These are phyloP conservation scores for Drosophila nigrodunni DNA, from an alignment of 1,140 invertebrate species.

Conservation along the genomic window DNA sequence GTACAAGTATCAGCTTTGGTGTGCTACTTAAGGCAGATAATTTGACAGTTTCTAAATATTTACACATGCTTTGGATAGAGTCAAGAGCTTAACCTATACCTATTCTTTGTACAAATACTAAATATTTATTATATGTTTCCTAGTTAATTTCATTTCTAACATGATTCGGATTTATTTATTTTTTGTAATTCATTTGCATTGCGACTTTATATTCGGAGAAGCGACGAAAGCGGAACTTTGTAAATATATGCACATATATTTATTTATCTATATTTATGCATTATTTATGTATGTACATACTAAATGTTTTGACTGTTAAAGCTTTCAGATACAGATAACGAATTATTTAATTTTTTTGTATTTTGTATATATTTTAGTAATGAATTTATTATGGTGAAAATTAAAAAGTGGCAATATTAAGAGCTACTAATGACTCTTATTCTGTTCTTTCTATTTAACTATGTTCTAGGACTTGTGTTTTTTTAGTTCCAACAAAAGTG, in stretches of 20 bases:
- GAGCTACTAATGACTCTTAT: too few species aligned
- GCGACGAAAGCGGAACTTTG: constrained; percentile 63
- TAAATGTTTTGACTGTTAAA: too few species aligned
- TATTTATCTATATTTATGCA: constrained; percentile 12
- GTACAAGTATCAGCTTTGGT: background rate
- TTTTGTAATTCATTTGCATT: constrained; percentile 2
- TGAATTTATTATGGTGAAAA: too few species aligned
- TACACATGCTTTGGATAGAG: background rate
- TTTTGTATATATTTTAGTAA: too few species aligned
- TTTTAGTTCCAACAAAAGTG: too few species aligned
- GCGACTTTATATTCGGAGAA: constrained; percentile 60
- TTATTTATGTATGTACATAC: constrained; percentile 5
- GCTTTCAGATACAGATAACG: background rate
- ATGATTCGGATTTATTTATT: constrained; percentile 28
- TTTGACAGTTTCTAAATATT: background rate
- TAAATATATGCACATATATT: constrained; percentile 19
- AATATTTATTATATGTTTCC: background rate
- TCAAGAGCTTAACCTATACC: too few species aligned
- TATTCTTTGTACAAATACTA: too few species aligned
- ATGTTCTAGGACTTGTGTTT: too few species aligned
- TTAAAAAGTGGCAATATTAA: too few species aligned
- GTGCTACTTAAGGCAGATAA: background rate
- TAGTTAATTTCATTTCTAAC: background rate
- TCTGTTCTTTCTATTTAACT: too few species aligned
- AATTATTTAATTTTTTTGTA: too few species aligned